phyloP scores from a whole-genome alignment of 2,113 vertebrate species.

The Nesoenas mayeri region DNA sequence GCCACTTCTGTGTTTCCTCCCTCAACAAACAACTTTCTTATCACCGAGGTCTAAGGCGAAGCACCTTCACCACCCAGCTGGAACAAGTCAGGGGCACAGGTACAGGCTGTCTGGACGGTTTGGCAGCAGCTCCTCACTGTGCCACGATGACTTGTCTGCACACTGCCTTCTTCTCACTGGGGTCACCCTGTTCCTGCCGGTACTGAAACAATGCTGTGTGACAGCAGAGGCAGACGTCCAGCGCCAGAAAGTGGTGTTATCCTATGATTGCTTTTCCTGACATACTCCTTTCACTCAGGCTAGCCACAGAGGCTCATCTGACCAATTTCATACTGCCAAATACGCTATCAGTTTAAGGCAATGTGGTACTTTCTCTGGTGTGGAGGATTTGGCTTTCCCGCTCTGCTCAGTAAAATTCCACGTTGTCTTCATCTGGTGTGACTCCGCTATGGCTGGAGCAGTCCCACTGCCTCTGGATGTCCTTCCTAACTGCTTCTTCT shows the following conservation, averaged over 20 bases:
- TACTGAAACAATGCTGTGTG: background rate
- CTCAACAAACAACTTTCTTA: background rate
- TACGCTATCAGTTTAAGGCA: background rate
- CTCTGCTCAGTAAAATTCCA: background rate
- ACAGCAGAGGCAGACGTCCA: background rate
- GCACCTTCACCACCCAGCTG: background rate
- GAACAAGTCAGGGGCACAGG: background rate
- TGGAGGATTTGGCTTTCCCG: background rate
- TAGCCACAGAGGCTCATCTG: background rate
- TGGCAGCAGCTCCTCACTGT: background rate
- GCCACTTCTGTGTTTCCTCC: background rate
- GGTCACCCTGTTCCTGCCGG: background rate
- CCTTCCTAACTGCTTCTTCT: background rate
- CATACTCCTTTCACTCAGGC: background rate
- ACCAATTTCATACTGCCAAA: background rate
- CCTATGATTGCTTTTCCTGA: background rate
- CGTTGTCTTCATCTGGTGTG: fast-evolving
- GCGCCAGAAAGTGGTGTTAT: background rate
- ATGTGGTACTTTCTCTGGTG: background rate
- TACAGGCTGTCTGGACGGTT: background rate
- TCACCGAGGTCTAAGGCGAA: fast-evolving
- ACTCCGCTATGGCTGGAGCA: fast-evolving
- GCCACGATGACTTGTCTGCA: background rate
- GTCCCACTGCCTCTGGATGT: background rate
- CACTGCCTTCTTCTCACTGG: background rate